phyloP scores from a whole-genome alignment of 2,113 vertebrate species.

The Mus spicilegus region DNA sequence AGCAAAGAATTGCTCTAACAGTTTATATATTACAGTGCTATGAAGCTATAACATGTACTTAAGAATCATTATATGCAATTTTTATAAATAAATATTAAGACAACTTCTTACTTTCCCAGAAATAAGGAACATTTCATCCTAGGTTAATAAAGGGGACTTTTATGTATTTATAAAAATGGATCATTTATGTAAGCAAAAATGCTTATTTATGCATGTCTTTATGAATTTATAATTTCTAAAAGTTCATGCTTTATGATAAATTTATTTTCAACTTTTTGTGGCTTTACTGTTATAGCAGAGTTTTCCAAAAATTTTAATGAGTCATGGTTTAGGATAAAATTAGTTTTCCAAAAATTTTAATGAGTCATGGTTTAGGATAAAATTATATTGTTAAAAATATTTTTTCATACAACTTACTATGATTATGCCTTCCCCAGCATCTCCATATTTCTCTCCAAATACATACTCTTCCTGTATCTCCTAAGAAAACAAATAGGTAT shows the following conservation, averaged over 20 bases:
- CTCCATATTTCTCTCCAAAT: not conserved
- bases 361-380: not conserved
- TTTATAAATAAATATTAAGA: conserved; percentile 28
- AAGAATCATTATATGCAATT: not conserved
- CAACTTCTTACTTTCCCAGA: not conserved
- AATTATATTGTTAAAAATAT: not conserved
- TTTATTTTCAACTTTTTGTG: not conserved
- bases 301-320: not conserved
- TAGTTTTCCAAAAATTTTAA: not conserved
- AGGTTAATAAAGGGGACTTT: not conserved
- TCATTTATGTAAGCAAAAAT: not conserved
- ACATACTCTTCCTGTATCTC: not conserved
- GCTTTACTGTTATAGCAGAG: not conserved
- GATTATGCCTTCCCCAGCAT: not conserved
- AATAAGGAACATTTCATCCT: not conserved
- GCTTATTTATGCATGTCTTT: not conserved
- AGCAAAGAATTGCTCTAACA: not conserved
- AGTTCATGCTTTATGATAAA: not conserved
- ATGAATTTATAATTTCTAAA: conserved; percentile 2
- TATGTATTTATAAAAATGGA: not conserved
- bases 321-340: not conserved
- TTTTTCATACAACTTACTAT: not conserved
- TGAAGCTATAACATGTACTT: not conserved
- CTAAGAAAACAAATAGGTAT: not conserved
- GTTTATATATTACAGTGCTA: not conserved